A percentile compares a stretch with the other conserved stretches of the same genome.
These are phyloP conservation scores for Chrysolina americana DNA, from an alignment of 2,888 invertebrate genomes.

Conservation along the genomic window DNA sequence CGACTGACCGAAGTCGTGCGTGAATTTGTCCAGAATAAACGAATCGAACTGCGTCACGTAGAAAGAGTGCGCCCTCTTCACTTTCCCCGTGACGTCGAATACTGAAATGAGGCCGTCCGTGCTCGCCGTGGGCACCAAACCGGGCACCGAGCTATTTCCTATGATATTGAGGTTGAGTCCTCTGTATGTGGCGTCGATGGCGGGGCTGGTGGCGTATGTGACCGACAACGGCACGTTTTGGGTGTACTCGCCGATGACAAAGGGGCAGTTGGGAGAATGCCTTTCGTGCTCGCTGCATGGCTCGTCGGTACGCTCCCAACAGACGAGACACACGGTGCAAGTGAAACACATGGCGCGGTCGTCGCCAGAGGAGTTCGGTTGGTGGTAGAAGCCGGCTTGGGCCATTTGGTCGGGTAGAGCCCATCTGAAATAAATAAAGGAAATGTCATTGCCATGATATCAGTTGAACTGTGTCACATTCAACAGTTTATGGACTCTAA, in stretches of 20 bases:
- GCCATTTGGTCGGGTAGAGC: conserved; percentile 97
- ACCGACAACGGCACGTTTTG: conserved; percentile 94
- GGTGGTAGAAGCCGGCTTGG: conserved; percentile 96
- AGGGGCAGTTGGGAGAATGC: conserved; percentile 94
- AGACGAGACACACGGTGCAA: conserved; percentile 93
- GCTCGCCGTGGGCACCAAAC: conserved; percentile 74
- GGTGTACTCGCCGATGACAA: conserved; percentile 94
- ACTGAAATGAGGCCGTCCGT: conserved; percentile 81
- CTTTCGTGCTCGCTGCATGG: conserved; percentile 98
- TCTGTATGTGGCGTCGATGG: conserved; percentile 69
- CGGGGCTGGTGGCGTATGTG: conserved; percentile 87
- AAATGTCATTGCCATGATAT: too few species aligned
- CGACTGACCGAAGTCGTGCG: conserved; percentile 67
- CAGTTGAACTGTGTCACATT: too few species aligned
- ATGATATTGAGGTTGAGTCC: conserved; percentile 53
- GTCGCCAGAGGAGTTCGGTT: conserved; percentile 90
- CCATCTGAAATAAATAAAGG: conserved; percentile 77
- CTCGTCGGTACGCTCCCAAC: conserved; percentile 97
- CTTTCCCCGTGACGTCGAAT: conserved; percentile 87
- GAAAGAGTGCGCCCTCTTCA: conserved; percentile 79
- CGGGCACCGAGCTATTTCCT: conserved; percentile 65
- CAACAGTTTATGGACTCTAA: too few species aligned
- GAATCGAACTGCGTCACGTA: conserved; percentile 69
- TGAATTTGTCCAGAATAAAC: conserved; percentile 66
- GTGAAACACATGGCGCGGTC: conserved; percentile 98